Evolutionary conservation across 2,797 vertebrate species (phyloP).

Genomic region (Malurus splendens): DNA sequence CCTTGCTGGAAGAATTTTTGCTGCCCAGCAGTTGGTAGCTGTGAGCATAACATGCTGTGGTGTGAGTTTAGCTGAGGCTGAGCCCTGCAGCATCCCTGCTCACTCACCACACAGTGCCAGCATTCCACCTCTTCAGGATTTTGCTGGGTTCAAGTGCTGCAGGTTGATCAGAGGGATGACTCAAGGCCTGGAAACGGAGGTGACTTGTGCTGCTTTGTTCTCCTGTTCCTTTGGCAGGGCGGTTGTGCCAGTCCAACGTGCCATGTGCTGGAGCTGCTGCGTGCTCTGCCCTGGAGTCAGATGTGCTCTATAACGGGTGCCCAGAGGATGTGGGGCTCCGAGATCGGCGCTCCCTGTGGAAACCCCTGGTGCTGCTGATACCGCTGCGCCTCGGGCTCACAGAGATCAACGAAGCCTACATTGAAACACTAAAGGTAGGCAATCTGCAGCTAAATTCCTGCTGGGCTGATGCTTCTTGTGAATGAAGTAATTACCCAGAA

Average conservation of each 20-base stretch:
- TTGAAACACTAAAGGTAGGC: constrained; percentile 92
- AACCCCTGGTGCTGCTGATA: constrained; percentile 92
- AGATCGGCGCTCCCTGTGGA: constrained; percentile 80
- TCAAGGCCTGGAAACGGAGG: background rate
- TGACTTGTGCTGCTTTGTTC: constrained; percentile 4
- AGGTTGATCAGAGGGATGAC: background rate
- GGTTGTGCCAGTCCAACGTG: constrained; percentile 82
- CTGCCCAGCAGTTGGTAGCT: background rate
- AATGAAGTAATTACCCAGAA: background rate
- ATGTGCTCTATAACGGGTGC: constrained; percentile 81
- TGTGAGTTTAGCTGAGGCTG: background rate
- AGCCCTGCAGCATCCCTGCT: background rate
- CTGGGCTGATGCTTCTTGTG: background rate
- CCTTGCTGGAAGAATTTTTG: background rate
- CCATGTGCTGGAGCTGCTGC: constrained; percentile 68
- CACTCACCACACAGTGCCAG: background rate
- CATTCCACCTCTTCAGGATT: background rate
- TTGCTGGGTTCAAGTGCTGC: background rate
- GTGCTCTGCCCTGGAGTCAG: constrained; percentile 50
- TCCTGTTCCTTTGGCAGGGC: constrained; percentile 70
- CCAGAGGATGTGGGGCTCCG: constrained; percentile 72
- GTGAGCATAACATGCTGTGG: background rate
- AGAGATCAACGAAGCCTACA: constrained; percentile 95
- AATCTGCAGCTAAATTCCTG: background rate
- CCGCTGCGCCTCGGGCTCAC: constrained; percentile 94